A percentile compares a stretch with the other conserved stretches of the same genome.
Evolutionary conservation across 1,140 invertebrate genomes (phyloP).

Genomic region (Tetramorium alpestre): DNA sequence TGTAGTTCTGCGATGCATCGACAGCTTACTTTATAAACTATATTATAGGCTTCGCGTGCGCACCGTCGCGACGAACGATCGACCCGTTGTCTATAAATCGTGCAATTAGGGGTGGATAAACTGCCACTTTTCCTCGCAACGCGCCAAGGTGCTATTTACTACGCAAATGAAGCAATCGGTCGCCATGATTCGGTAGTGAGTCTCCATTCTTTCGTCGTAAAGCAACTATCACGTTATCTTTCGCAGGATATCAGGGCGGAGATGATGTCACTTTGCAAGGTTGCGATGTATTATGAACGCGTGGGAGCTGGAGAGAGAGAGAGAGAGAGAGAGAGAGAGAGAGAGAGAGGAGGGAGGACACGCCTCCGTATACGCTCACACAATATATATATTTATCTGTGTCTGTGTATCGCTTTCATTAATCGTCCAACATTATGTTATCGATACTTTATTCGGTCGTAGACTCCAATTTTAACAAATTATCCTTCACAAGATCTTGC

Average conservation of each 20-base stretch:
- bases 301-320: constrained; percentile 66
- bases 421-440: constrained; percentile 74
- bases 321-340: background rate
- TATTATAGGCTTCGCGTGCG: constrained; percentile 20
- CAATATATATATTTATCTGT: constrained; percentile 79
- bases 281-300: constrained; percentile 72
- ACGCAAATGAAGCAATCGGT: constrained; percentile 58
- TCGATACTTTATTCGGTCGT: background rate
- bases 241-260: constrained; percentile 64
- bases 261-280: constrained; percentile 76
- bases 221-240: constrained; percentile 46
- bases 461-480: background rate
- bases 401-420: constrained; percentile 71
- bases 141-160: background rate
- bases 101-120: constrained; percentile 45
- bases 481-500: background rate
- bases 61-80: background rate
- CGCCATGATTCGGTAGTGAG: constrained; percentile 57
- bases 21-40: background rate
- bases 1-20: background rate
- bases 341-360: background rate
- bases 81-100: constrained; percentile 42
- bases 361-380: constrained; percentile 75
- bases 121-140: background rate
- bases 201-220: constrained; percentile 51